A percentile compares a stretch with the other conserved stretches of the same genome.
Conservation (phyloP, 2,113 vertebrate genomes). For the Pandion haliaetus region DNA sequence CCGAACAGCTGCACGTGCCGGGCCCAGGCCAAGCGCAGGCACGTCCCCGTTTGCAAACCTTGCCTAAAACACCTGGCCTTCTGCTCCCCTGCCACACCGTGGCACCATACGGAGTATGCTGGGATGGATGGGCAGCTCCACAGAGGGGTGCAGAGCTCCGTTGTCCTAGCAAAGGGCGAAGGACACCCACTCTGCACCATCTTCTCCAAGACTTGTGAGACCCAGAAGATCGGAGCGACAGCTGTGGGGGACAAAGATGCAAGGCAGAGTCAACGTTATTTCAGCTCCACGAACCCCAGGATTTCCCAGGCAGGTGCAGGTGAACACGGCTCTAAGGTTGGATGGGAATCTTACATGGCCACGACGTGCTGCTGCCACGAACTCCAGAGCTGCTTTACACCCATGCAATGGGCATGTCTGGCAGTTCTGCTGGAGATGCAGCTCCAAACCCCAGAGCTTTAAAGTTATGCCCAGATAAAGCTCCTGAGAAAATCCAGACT, state of each 20-base stretch:
- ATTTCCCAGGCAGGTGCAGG: not conserved
- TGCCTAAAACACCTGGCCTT: not conserved
- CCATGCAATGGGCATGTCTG: rapidly evolving
- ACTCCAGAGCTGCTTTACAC: not conserved
- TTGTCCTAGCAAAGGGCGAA: not conserved
- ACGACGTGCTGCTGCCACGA: not conserved
- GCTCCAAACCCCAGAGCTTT: not conserved
- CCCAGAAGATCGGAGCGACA: not conserved
- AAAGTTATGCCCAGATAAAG: not conserved
- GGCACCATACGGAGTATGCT: rapidly evolving
- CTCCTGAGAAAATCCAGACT: not conserved
- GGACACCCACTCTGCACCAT: not conserved
- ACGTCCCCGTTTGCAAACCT: not conserved
- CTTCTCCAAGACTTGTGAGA: not conserved
- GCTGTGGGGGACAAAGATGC: not conserved
- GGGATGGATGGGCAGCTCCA: not conserved
- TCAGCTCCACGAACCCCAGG: not conserved
- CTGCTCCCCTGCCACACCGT: not conserved
- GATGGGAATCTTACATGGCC: not conserved
- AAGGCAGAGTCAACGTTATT: not conserved
- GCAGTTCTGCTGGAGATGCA: not conserved
- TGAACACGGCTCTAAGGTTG: not conserved
- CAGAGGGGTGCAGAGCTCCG: not conserved
- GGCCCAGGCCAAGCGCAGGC: not conserved
- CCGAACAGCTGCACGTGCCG: not conserved